Percentiles rank a stretch among this genome's conserved stretches.
Conservation (phyloP, 2,113 vertebrate species). For the Onychorhynchus coronatus region DNA sequence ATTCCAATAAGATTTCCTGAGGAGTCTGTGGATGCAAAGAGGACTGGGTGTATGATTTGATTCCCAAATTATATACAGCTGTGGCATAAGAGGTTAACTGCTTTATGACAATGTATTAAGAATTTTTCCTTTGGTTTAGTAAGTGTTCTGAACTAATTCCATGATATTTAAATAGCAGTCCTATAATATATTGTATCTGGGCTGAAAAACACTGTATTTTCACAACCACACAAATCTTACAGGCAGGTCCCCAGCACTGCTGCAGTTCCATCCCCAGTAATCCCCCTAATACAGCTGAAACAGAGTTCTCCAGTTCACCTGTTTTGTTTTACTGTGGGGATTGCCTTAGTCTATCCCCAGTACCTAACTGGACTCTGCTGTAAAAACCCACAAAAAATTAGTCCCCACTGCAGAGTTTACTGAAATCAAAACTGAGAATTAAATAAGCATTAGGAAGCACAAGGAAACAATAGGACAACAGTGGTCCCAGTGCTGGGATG, state of each 20-base stretch:
- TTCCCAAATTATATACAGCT: neutral
- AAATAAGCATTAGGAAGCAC: neutral
- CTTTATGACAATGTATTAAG: neutral
- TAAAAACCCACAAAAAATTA: neutral
- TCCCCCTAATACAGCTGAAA: neutral
- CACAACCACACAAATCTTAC: neutral
- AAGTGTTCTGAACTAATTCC: neutral
- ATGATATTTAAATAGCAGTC: neutral
- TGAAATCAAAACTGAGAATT: neutral
- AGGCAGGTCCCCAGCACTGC: neutral
- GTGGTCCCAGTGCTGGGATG: neutral
- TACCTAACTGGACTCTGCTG: neutral
- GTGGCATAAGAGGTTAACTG: neutral
- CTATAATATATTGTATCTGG: neutral
- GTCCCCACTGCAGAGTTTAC: neutral
- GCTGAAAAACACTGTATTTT: neutral
- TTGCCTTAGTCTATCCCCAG: neutral
- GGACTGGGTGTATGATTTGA: neutral
- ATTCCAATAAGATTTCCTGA: neutral
- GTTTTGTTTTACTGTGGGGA: neutral
- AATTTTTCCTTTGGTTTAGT: neutral
- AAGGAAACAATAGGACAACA: neutral
- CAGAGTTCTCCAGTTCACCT: neutral
- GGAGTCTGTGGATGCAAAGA: neutral
- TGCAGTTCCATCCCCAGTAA: neutral